A percentile compares a stretch with the other conserved stretches of the same genome.
Evolutionary conservation across 1,140 invertebrate genomes (phyloP).

Genomic region (Anoplophora glabripennis): DNA sequence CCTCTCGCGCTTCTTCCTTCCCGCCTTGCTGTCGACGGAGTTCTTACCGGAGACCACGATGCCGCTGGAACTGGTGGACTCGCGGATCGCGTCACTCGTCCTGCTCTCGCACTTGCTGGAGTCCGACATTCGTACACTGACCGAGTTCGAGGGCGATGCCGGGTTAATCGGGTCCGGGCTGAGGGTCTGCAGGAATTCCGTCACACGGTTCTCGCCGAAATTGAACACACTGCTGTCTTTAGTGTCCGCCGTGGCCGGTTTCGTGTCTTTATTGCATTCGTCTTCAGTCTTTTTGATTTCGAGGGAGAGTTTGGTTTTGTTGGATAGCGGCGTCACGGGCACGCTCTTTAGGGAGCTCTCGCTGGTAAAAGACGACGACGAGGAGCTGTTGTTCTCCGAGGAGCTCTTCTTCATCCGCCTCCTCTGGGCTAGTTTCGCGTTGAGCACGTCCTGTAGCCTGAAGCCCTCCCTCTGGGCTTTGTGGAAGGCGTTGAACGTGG

Average conservation of each 20-base stretch:
- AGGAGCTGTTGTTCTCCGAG: constrained; percentile 44
- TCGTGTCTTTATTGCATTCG: constrained; percentile 12
- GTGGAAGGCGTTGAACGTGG: constrained; percentile 67
- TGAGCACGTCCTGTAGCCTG: constrained; percentile 60
- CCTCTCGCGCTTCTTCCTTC: constrained; percentile 29
- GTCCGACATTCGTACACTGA: constrained; percentile 10
- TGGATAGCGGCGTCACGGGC: constrained; percentile 29
- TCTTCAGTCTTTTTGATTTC: constrained; percentile 40
- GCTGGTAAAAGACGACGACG: constrained; percentile 45
- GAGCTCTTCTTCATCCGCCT: constrained; percentile 63
- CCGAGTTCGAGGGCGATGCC: constrained; percentile 12
- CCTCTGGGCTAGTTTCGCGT: constrained; percentile 69
- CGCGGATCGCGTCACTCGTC: constrained; percentile 20
- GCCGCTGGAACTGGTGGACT: constrained; percentile 41
- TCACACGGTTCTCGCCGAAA: constrained; percentile 37
- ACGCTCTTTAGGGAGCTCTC: constrained; percentile 40
- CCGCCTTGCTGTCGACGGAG: constrained; percentile 35
- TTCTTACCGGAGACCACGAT: constrained; percentile 42
- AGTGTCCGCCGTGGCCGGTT: constrained; percentile 19
- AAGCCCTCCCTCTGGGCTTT: constrained; percentile 69
- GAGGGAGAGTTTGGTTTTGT: constrained; percentile 30
- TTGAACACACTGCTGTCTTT: constrained; percentile 37
- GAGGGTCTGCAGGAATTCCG: constrained; percentile 39
- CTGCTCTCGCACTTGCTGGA: constrained; percentile 7
- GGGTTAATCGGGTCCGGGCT: constrained; percentile 28